Base-by-base conservation (phyloP, 2,113 vertebrate species). In the Grallaria varia region DNA sequence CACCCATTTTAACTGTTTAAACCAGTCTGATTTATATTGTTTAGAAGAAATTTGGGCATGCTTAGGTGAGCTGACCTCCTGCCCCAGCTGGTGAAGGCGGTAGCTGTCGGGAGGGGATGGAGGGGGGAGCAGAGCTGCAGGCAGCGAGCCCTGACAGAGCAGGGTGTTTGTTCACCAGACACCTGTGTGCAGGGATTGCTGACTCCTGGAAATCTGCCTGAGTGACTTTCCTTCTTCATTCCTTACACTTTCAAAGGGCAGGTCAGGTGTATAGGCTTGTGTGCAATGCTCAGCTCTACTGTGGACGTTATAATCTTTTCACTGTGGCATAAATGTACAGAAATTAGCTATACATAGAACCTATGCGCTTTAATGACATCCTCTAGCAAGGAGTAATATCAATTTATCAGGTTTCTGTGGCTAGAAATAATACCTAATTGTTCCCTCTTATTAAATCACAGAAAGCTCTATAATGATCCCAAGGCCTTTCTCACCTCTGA, bases 121-220 rank as follows among this genome's bases (percentile, higher is more conserved):
- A 74, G 59, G 30, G 60, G 59, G 19, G 19, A 49, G 44, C 35
- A 59, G 14, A 35, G 30, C 82, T 59, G 27, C 30, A 62, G 39
- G 68, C 87, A 69, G n/a, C 37, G 66, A 63, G n/a, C 39, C 44
- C 37, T 77, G 67, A 30, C 58, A 64, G 55, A 19, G 68, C 62
- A 67, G 73, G 27, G 9, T 76, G 9, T 72, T 62, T 68, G 22
- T n/a, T 64, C 28, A 15, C n/a, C 68, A 24, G 63, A 89, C 35
- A 35, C n/a, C 71, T 12, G 9, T 1, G 1, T 30, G 10, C 47
- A 50, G 4, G 25, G 58, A 44, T 56, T 4, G 15, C 1, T 53
- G 27, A 39, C 37, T 87, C 87, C 49, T 64, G 75, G 58, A 80
- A 84, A 45, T 64, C 19, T 82, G n/a, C 49, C 30, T 58, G 8